Percentiles rank a stretch among this genome's conserved stretches.
These are phyloP conservation scores for Nephrotoma flavescens DNA, from an alignment of 2,888 invertebrate genomes.

Conservation along the genomic window DNA sequence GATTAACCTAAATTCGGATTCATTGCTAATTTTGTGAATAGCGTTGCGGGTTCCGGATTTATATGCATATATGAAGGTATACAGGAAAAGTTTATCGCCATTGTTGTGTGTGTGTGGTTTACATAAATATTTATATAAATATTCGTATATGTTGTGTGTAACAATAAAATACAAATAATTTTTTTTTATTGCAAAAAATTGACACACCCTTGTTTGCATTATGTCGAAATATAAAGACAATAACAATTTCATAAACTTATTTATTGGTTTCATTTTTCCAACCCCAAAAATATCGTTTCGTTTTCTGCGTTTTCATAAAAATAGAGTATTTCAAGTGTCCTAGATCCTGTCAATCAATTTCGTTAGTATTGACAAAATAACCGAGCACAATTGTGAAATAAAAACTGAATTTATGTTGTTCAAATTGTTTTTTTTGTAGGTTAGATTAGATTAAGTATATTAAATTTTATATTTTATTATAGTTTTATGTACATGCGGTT, in stretches of 20 bases:
- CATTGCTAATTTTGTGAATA: background rate
- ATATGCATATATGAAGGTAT: too few relatives aligned
- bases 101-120: background rate
- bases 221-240: background rate
- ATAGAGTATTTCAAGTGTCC: background rate
- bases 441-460: background rate
- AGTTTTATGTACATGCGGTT: background rate
- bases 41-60: background rate
- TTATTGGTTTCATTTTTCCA: background rate
- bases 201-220: background rate
- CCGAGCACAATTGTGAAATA: background rate
- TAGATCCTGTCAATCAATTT: background rate
- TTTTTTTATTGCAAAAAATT: background rate
- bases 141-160: background rate
- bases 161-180: background rate
- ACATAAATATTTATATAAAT: background rate
- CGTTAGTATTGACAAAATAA: background rate
- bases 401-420: background rate
- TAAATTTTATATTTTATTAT: background rate
- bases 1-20: conserved; percentile 3
- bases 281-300: background rate
- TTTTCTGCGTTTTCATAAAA: background rate
- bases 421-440: background rate
- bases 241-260: background rate
- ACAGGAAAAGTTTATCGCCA: background rate